Percentiles rank a stretch among this genome's conserved stretches.
These are phyloP conservation scores for Apodemia hepburni DNA, from an alignment of 2,888 invertebrate genomes.

Conservation along the genomic window DNA sequence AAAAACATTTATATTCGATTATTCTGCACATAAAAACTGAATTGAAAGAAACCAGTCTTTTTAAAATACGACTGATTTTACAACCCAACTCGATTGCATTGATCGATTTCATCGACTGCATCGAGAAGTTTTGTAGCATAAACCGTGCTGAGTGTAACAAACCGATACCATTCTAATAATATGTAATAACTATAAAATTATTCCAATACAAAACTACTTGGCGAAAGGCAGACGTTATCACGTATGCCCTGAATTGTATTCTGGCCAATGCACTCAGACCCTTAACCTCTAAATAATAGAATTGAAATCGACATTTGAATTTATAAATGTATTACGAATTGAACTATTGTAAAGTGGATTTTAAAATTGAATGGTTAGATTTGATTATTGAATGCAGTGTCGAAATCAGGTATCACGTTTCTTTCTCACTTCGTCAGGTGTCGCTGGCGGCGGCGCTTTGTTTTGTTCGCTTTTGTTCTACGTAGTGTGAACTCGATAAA, in stretches of 20 bases:
- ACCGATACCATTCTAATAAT: slow-evolving; percentile 60
- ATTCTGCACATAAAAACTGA: slow-evolving; percentile 9
- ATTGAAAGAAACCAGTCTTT: slow-evolving; percentile 11
- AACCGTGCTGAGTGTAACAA: slow-evolving; percentile 33
- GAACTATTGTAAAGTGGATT: slow-evolving; percentile 28
- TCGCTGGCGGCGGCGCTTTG: slow-evolving; percentile 69
- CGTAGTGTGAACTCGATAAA: slow-evolving; percentile 71
- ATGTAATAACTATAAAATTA: slow-evolving; percentile 77
- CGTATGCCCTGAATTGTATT: slow-evolving; percentile 66
- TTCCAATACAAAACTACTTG: slow-evolving; percentile 73
- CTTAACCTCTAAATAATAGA: slow-evolving; percentile 37
- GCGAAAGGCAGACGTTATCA: slow-evolving; percentile 73
- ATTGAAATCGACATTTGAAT: slow-evolving; percentile 34
- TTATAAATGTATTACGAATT: slow-evolving; percentile 22
- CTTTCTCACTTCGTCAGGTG: slow-evolving; percentile 77
- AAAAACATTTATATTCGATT: neutral
- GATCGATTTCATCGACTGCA: slow-evolving; percentile 19
- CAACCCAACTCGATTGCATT: slow-evolving; percentile 8
- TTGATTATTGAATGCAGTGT: slow-evolving; percentile 26
- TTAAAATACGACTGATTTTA: slow-evolving; percentile 12
- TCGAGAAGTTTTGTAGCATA: slow-evolving; percentile 19
- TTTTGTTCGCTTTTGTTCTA: slow-evolving; percentile 73
- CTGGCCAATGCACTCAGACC: slow-evolving; percentile 37
- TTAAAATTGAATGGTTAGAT: slow-evolving; percentile 27
- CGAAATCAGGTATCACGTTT: slow-evolving; percentile 59